A percentile compares a stretch with the other conserved stretches of the same genome.
Evolutionary conservation across 2,797 vertebrate species (phyloP).

Genomic region (Pseudomugil gertrudae): DNA sequence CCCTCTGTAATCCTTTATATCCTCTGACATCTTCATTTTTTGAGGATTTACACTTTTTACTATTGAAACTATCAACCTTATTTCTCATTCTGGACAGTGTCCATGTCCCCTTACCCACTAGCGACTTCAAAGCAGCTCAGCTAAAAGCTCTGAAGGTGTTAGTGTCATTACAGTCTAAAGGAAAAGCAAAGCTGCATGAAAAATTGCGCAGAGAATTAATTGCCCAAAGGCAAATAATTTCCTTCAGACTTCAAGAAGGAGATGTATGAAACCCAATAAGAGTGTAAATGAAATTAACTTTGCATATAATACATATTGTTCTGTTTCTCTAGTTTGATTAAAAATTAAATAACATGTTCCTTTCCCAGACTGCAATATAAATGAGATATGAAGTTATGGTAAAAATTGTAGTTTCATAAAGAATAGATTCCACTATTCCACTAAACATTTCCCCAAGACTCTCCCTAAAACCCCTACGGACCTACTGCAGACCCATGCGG

Average conservation of each 20-base stretch:
- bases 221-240: not conserved
- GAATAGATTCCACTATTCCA: too few relatives aligned
- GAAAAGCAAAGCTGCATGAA: not conserved
- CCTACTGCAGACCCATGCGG: constrained; percentile 29
- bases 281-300: not conserved
- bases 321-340: not conserved
- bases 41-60: constrained; percentile 44
- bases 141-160: constrained; percentile 22
- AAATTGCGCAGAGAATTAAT: not conserved
- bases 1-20: constrained; percentile 45
- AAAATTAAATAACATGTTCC: not conserved
- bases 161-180: not conserved
- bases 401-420: too few relatives aligned
- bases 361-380: too few relatives aligned
- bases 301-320: not conserved
- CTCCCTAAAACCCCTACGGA: too few relatives aligned
- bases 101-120: constrained; percentile 23
- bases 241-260: not conserved
- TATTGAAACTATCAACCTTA: not conserved
- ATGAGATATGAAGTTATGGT: not conserved
- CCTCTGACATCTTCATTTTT: constrained; percentile 54
- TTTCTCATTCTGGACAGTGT: constrained; percentile 47
- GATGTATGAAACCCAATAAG: not conserved
- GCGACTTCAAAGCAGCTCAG: constrained; percentile 24
- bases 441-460: too few relatives aligned